Evolutionary conservation across 2,113 vertebrate genomes (phyloP).

Genomic region (Lynx canadensis): DNA sequence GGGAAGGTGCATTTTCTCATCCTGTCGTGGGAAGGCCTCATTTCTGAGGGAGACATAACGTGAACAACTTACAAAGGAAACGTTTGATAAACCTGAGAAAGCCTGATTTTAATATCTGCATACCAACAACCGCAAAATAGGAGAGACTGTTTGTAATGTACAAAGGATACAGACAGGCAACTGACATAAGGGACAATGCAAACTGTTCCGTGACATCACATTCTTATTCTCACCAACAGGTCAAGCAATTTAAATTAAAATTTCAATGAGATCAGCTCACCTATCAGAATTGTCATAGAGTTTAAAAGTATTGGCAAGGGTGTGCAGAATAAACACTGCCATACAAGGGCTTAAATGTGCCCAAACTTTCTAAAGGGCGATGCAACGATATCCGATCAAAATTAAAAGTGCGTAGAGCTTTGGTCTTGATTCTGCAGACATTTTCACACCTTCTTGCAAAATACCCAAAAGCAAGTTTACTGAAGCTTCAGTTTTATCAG

Average conservation of each 20-base stretch:
- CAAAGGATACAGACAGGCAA: no score
- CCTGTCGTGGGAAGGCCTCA: rapidly evolving
- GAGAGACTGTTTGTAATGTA: rapidly evolving
- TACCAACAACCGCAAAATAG: no score
- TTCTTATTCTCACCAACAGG: background rate
- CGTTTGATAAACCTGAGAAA: background rate
- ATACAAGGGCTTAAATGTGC: rapidly evolving
- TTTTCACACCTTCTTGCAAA: background rate
- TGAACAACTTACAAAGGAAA: background rate
- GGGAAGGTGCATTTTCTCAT: background rate
- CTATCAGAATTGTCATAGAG: background rate
- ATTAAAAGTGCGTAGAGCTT: background rate
- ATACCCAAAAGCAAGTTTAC: background rate
- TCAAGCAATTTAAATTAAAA: background rate
- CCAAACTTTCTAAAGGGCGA: background rate
- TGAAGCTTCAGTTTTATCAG: background rate
- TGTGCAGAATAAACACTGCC: rapidly evolving
- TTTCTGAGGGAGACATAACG: background rate
- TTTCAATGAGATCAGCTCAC: rapidly evolving
- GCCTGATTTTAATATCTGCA: background rate
- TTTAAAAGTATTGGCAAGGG: no score
- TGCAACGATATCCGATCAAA: background rate
- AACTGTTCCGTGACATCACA: no score
- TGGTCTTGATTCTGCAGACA: background rate
- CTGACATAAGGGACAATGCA: rapidly evolving